Evolutionary conservation across 2,888 invertebrate genomes (phyloP).

Genomic region (Lumbricus terrestris): DNA sequence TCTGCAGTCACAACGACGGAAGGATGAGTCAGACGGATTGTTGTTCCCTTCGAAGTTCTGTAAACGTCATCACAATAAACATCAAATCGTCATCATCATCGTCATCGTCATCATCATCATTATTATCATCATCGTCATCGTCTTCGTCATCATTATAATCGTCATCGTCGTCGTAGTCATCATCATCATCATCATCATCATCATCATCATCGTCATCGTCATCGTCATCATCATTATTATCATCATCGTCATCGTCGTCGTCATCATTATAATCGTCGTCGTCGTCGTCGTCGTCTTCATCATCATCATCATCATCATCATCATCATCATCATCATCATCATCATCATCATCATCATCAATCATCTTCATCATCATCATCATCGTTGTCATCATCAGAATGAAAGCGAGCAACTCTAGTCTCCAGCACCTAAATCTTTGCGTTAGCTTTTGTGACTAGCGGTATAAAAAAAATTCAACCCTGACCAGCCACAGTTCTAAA

Average conservation of each 20-base stretch:
- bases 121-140: background rate
- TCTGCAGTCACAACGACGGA: background rate
- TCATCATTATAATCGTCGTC: no score
- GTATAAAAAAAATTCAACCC: background rate
- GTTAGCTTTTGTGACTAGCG: background rate
- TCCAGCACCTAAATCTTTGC: background rate
- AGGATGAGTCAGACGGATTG: background rate
- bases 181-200: background rate
- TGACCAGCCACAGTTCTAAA: no score
- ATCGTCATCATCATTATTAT: background rate
- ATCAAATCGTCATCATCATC: background rate
- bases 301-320: no score
- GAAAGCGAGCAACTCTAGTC: background rate
- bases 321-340: slow-evolving; percentile 13
- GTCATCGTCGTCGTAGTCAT: background rate
- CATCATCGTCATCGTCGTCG: no score
- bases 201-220: slow-evolving; percentile 4
- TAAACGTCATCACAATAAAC: background rate
- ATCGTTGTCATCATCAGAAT: no score
- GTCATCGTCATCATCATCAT: background rate
- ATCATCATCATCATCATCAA: slow-evolving; percentile 25
- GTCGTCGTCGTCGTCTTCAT: no score
- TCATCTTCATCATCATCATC: slow-evolving; percentile 6
- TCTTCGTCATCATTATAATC: background rate
- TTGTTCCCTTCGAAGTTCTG: background rate